Percentiles rank a stretch among this genome's conserved stretches.
These are phyloP conservation scores for Falco novaeseelandiae DNA, from an alignment of 2,797 vertebrate genomes.

Conservation along the genomic window DNA sequence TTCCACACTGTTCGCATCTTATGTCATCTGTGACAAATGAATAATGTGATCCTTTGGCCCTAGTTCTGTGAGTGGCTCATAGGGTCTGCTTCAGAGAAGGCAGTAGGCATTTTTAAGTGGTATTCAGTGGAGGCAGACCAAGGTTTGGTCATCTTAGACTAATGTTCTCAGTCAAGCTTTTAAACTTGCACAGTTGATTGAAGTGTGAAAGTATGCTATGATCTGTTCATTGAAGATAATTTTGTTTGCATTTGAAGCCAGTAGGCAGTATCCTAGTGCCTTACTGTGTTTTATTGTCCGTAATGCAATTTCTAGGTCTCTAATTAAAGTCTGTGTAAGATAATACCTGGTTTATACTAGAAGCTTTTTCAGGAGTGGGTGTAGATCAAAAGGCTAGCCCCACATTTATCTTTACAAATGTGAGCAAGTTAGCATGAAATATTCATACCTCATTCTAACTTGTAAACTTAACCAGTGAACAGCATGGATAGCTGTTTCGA, in stretches of 20 bases:
- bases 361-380: neutral
- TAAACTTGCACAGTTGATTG: neutral
- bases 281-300: neutral
- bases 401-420: neutral
- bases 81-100: neutral
- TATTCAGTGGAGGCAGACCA: neutral
- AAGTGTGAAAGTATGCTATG: neutral
- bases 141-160: neutral
- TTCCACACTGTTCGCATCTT: neutral
- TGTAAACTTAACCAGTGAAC: neutral
- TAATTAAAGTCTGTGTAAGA: neutral
- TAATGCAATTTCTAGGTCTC: neutral
- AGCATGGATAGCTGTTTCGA: neutral
- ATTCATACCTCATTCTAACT: neutral
- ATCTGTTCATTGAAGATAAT: neutral
- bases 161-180: neutral
- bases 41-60: neutral
- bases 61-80: neutral
- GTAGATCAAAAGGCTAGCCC: neutral
- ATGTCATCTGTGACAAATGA: neutral
- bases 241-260: neutral
- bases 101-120: neutral
- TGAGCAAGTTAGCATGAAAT: neutral
- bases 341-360: neutral
- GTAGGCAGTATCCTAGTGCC: neutral